Evolutionary conservation across 2,888 invertebrate genomes (phyloP).

Genomic region (Calephelis perditalis): DNA sequence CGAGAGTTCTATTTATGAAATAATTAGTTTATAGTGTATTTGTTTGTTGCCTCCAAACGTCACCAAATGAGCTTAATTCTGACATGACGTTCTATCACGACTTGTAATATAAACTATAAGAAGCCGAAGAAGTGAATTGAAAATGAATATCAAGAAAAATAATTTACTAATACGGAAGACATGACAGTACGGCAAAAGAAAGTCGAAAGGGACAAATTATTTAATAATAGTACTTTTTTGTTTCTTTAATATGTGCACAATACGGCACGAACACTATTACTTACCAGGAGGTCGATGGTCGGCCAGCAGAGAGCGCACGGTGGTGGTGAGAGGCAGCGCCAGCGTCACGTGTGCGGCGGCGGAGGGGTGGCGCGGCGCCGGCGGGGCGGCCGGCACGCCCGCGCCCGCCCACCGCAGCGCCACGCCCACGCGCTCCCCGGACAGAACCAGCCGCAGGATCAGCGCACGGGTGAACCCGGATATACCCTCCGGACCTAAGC

Average conservation of each 20-base stretch:
- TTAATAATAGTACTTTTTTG: too few relatives aligned
- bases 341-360: conserved; percentile 78
- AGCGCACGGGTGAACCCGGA: conserved; percentile 93
- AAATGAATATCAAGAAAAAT: too few relatives aligned
- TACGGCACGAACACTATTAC: conserved; percentile 22
- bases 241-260: too few relatives aligned
- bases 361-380: conserved; percentile 60
- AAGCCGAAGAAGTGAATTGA: neutral
- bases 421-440: conserved; percentile 90
- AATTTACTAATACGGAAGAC: too few relatives aligned
- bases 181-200: too few relatives aligned
- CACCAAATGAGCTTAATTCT: too few relatives aligned
- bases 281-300: conserved; percentile 65
- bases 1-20: too few relatives aligned
- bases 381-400: conserved; percentile 69
- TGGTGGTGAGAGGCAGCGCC: conserved; percentile 85
- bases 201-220: too few relatives aligned
- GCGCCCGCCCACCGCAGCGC: conserved; percentile 77
- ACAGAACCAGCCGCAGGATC: conserved; percentile 90
- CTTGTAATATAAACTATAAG: neutral
- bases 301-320: conserved; percentile 84
- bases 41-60: too few relatives aligned
- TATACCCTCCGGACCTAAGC: conserved; percentile 76
- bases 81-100: too few relatives aligned
- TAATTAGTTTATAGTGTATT: too few relatives aligned